Base-by-base conservation (phyloP, 1,140 invertebrate species). In the Campoletis sonorensis region DNA sequence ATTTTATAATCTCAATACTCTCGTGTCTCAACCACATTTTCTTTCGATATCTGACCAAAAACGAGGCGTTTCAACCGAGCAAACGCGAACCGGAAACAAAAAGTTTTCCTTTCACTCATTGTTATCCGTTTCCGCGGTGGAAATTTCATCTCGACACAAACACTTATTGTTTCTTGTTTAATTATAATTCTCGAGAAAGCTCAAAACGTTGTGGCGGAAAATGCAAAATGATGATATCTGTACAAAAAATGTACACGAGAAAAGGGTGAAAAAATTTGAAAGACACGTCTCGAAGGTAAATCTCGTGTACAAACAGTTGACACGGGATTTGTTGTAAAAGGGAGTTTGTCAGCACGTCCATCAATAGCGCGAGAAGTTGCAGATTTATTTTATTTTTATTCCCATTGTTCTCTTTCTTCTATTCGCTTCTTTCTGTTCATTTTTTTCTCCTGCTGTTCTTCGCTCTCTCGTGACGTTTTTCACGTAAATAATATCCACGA, bases 401-500 rank as follows among this genome's bases (percentile, higher is more conserved):
- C 13, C 11, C 8, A 4, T 64, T 26, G 54, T 58, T 58, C 2
- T 18, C 21, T n/a, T 23, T 58, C 16, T 58, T 58, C 4, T 10
- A 10, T 58, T n/a, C 16, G 4, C 5, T 58, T 10, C 8, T 58
- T 58, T 58, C 21, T 64, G 1, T 26, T 61, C 23, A 4, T 61
- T 37, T 37, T n/a, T 16, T n/a, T 16, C 70, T 33, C 27, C 61
- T 23, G 23, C 23, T 26, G 21, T 64, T 54, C 49, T 70, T 27
- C 13, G 5, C 71, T 18, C 40, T 49, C n/a, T 49, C 45, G 71
- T 11, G 40, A 51, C 23, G 40, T 40, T 49, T 45, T 49, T 23
- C 37, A 49, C 71, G 71, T 51, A 49, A 73, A 73, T 73, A 73
- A 73, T 73, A 73, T 73, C 40, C 71, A 21, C 40, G 71, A 45